Base-by-base conservation (phyloP, 1,140 invertebrate genomes). In the Dinothrombium tinctorium region DNA sequence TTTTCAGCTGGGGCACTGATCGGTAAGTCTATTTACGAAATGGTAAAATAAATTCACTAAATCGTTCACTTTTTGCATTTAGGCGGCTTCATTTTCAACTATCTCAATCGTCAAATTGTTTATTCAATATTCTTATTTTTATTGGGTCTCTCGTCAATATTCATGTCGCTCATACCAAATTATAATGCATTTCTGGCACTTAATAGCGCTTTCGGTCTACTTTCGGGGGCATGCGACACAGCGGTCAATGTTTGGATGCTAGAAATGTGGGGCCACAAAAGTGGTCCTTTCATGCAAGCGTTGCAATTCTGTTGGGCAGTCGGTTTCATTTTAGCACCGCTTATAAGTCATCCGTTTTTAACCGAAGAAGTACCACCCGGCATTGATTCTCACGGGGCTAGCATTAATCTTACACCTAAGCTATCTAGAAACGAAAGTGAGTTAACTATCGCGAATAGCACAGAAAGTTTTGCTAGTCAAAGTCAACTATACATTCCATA, bases 271-370 rank as follows among this genome's bases (percentile, higher is more conserved):
- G 14, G 12, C 4, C 19, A 43, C 4, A 17, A 24, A 7, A 15
- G 37, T 32, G 38, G 8, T 8, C 42, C 42, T 4, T 43, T 17
- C 17, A 44, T 43, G 42, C 42, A 43, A 19, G 38, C 37, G 3
- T 15, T 43, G n/a, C 42, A 43, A 32, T 44, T 44, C 31, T 44
- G 42, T 25, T 20, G 38, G 9, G 42, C 41, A 31, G 12, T 44
- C 5, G 42, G 42, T 7, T 42, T 41, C 17, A 43, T 42, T 21
- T 4, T 43, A n/a, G 41, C 17, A 8, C 42, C 42, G 5, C 14
- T 43, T 5, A 5, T 43, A 5, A n/a, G 9, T 4, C 20, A 43
- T 21, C 42, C 42, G 14, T 43, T 43, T 24, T 42, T 43, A 19
- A 22, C 12, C 7, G 17, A 24, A 9, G 42, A 43, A 9, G 17